These are phyloP conservation scores for Cataglyphis albicans DNA, from an alignment of 2,888 invertebrate species.

Conservation along the genomic window DNA sequence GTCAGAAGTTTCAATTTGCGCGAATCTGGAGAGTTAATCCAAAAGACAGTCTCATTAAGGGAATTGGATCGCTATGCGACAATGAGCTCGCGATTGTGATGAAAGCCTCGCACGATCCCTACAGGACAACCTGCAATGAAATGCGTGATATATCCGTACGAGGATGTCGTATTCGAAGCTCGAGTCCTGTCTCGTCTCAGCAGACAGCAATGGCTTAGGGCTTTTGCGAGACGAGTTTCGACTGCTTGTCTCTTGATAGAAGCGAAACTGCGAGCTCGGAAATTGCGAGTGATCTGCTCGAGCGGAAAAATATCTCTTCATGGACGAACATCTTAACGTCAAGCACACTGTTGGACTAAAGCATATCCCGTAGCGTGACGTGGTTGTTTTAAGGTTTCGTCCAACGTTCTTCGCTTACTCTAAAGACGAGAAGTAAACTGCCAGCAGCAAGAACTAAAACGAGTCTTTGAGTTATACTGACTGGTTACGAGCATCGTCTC, in stretches of 20 bases:
- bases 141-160: conserved; percentile 46
- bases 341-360: conserved; percentile 34
- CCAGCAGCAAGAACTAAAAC: conserved; percentile 36
- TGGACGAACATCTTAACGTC: conserved; percentile 4
- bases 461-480: conserved; percentile 46
- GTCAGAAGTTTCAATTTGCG: conserved; percentile 64
- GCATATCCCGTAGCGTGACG: conserved; percentile 36
- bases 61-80: conserved; percentile 78
- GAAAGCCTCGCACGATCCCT: conserved; percentile 67
- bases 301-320: background rate
- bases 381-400: conserved; percentile 39
- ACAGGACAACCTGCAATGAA: conserved; percentile 59
- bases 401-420: conserved; percentile 43
- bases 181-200: background rate
- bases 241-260: background rate
- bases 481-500: conserved; percentile 21
- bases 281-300: background rate
- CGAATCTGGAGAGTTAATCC: conserved; percentile 59
- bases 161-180: background rate
- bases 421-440: conserved; percentile 43
- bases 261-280: conserved; percentile 14
- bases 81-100: conserved; percentile 77
- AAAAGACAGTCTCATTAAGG: conserved; percentile 77
- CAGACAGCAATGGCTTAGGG: background rate
- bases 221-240: conserved; percentile 6